Percentiles rank a stretch among this genome's conserved stretches.
phyloP scores from a whole-genome alignment of 2,113 vertebrate genomes.

The Alces alces region DNA sequence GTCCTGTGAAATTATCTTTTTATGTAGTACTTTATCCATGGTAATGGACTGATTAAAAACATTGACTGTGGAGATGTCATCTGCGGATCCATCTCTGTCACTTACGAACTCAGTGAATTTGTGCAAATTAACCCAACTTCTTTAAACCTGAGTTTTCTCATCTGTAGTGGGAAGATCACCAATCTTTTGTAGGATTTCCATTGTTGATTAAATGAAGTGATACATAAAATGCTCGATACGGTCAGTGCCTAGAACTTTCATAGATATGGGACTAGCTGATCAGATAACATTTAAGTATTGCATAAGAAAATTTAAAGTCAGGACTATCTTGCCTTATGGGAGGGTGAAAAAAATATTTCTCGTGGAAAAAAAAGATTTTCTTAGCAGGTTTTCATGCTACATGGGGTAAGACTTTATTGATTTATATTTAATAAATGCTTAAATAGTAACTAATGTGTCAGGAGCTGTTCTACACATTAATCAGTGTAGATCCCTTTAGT shows the following conservation, averaged over 20 bases:
- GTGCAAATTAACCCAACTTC: background rate
- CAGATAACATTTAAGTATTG: background rate
- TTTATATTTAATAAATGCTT: background rate
- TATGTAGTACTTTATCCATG: background rate
- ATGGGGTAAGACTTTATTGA: background rate
- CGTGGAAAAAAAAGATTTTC: background rate
- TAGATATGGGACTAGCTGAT: background rate
- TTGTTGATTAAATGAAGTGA: background rate
- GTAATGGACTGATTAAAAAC: background rate
- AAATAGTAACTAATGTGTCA: background rate
- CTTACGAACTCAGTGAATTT: background rate
- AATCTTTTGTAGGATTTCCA: background rate
- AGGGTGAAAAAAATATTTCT: background rate
- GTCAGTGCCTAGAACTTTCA: background rate
- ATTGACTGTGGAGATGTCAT: background rate
- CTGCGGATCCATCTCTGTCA: background rate
- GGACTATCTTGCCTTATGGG: background rate
- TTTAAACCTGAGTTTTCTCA: background rate
- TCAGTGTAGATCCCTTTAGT: background rate
- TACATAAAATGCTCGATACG: background rate
- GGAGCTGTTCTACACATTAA: background rate
- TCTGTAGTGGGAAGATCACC: background rate
- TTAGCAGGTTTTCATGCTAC: background rate
- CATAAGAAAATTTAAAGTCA: conserved; percentile 21
- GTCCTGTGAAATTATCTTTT: background rate